Percentiles rank a stretch among this genome's conserved stretches.
Evolutionary conservation across 2,888 invertebrate species (phyloP).

Genomic region (Torymus texanus): DNA sequence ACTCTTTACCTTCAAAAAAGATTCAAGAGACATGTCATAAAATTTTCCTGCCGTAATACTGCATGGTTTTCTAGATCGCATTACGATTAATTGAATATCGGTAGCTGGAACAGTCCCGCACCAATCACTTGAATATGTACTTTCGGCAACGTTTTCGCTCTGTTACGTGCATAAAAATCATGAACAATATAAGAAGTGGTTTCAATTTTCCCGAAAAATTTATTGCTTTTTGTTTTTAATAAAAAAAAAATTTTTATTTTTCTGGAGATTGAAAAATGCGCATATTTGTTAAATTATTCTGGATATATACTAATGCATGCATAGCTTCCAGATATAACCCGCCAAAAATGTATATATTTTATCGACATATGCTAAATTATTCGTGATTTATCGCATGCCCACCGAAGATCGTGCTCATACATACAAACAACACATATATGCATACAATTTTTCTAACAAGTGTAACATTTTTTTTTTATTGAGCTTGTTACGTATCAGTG

Average conservation of each 20-base stretch:
- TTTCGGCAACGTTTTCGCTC: slow-evolving; percentile 64
- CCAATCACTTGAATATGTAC: slow-evolving; percentile 65
- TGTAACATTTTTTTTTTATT: too few species aligned
- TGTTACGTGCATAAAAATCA: slow-evolving; percentile 41
- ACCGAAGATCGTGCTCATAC: too few species aligned
- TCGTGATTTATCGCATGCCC: too few species aligned
- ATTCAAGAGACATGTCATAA: slow-evolving; percentile 67
- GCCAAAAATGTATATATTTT: too few species aligned
- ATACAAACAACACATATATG: too few species aligned
- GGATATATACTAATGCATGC: too few species aligned
- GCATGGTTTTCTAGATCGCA: slow-evolving; percentile 63
- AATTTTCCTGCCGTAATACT: slow-evolving; percentile 70
- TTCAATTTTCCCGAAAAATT: neutral
- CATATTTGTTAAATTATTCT: too few species aligned
- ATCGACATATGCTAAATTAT: too few species aligned
- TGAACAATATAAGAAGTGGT: neutral
- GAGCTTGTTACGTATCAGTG: neutral
- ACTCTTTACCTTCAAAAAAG: slow-evolving; percentile 64
- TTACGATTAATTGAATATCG: slow-evolving; percentile 64
- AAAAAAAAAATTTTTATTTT: too few species aligned
- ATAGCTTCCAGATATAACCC: too few species aligned
- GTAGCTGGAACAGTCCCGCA: slow-evolving; percentile 56
- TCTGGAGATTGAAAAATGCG: too few species aligned
- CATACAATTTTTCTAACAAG: too few species aligned
- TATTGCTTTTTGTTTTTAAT: neutral